Base-by-base conservation (phyloP, 2,797 vertebrate genomes). In the Gastrophryne carolinensis region DNA sequence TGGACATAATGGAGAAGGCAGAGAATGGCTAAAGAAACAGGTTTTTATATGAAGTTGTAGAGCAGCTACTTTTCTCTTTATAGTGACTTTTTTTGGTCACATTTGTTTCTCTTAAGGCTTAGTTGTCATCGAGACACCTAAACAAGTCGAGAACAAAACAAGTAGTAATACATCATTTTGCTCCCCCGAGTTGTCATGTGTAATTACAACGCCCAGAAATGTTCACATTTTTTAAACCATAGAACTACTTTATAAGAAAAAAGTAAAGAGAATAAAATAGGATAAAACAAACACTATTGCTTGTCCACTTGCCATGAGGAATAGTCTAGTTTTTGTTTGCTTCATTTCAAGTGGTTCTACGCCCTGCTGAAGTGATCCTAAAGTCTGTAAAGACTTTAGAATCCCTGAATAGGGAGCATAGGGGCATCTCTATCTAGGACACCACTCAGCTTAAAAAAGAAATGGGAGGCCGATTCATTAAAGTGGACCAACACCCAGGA, bases 1-100 rank as follows among this genome's bases (percentile, higher is more conserved):
- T 72, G 56, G 41, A 49, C 35, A 8, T 27, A 60, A 78, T 24
- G 24, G 35, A 50, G 50, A 57, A 50, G 66, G 19, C 13, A 41
- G 17, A 47, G 39, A 58, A 2, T 27, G 29, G 27, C 39, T 17
- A 50, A 72, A 78, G 52, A 78, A 66, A 65, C 41, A 30, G 29
- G 37, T 57, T 26, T 71, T 47, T 30, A 24, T 37, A 27, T 47
- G 4, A 77, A 64, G n/a, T 29, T 32, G 6, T 21, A 15, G 19
- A 5, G 37, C 49, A 62, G 70, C 56, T 21, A 8, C 13, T 71
- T 56, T 21, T 21, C 70, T 56, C 27, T 64, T 27, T 3, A 29
- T 69, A 35, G 21, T 62, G 21, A 34, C n/a, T 17, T 54, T 26
- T n/a, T 34, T 50, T 67, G 41, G 29, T n/a, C 17, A 68, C 5